These are phyloP conservation scores for Nilaparvata lugens DNA, from an alignment of 1,140 invertebrate genomes.

Conservation along the genomic window DNA sequence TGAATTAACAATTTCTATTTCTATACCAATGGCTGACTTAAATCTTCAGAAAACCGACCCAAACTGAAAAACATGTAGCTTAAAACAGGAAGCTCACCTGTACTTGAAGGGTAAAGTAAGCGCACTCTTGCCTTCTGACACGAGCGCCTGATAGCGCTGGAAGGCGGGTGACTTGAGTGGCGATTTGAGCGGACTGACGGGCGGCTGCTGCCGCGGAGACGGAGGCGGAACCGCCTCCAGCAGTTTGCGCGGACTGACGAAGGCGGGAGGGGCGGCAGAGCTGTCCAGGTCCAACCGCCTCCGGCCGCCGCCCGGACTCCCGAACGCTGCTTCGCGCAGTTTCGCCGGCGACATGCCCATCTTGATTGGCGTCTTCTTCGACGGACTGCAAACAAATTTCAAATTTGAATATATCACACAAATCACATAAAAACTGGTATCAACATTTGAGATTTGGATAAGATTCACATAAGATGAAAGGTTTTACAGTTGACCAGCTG, in stretches of 20 bases:
- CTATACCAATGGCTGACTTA: too few species aligned
- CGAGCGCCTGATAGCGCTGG: slow-evolving; percentile 11
- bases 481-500: too few species aligned
- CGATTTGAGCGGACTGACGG: slow-evolving; percentile 12
- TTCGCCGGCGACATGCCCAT: background rate
- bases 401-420: too few species aligned
- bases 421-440: too few species aligned
- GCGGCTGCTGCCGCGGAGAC: background rate
- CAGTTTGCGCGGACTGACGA: background rate
- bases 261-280: background rate
- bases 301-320: background rate
- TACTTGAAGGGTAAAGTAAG: slow-evolving; percentile 76
- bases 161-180: slow-evolving; percentile 35
- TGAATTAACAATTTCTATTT: too few species aligned
- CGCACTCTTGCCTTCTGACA: slow-evolving; percentile 34
- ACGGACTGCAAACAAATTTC: too few species aligned
- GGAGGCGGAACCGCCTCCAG: background rate
- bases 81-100: too few species aligned
- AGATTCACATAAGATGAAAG: too few species aligned
- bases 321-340: background rate
- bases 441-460: too few species aligned
- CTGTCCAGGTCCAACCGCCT: background rate
- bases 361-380: background rate
- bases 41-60: too few species aligned
- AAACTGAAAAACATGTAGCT: too few species aligned